Evolutionary conservation across 1,140 invertebrate species (phyloP), one percentile per base, ranked within the genome.

Genomic region (Subanguina moxae): DNA sequence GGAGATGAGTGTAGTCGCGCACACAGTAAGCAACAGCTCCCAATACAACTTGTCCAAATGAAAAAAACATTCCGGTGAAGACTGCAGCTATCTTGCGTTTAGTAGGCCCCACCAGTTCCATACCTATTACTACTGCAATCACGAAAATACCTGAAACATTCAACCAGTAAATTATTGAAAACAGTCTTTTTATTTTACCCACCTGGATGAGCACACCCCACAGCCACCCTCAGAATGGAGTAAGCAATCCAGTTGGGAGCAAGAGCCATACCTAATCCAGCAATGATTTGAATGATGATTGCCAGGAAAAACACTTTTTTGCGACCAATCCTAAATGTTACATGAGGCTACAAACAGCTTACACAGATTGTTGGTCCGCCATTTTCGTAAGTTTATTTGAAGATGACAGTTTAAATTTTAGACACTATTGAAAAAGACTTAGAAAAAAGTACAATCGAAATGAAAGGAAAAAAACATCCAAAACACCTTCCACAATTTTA

Each of bases 61-160:
- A 82, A 76, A 85, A 85, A 71, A 84, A 84, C 25, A 81, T 74
- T 59, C 85, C 85, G 17, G 84, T 73, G 32, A 85, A 71, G 1
- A 82, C 80, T 0, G 84, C 84, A 19, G 83, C 84, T 43, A 83
- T 76, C 46, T 84, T 83, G 25, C 85, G 73, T 62, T 85, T 76
- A 23, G 76, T 68, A 0, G 84, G 80, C 5, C 82, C 74, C 62
- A 84, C 84, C 15, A 86, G 62, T 66, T 86, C 85, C 82, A 82
- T 83, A 25, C 80, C 82, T 63, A 82, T 82, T 27, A 82, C 77
- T 21, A 83, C 81, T 23, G 80, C 80, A 48, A 83, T 82, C 21
- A 82, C 77, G 61, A 82, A 82, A 59, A 83, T 82, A 57, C 80
- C 81, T 62, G 71, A 71, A 76, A 76, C 9, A 72, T 21, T 38